These are phyloP conservation scores for Coboldia fuscipes DNA, from an alignment of 1,140 invertebrate species.

Conservation along the genomic window DNA sequence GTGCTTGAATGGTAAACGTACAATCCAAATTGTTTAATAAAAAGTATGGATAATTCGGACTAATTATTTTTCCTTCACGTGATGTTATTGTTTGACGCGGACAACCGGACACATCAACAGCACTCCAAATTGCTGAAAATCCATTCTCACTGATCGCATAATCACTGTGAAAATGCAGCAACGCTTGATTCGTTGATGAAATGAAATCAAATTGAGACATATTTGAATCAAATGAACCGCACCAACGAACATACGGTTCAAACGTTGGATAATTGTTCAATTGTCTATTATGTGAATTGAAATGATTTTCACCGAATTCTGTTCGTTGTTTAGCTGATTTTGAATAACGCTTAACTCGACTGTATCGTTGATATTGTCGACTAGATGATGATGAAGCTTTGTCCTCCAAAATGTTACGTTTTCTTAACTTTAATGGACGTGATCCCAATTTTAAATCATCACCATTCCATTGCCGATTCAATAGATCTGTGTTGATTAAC, in stretches of 20 bases:
- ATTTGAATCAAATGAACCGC: constrained; percentile 29
- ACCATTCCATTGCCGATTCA: too few relatives aligned
- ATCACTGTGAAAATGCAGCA: constrained; percentile 44
- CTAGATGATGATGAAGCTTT: too few relatives aligned
- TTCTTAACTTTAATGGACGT: too few relatives aligned
- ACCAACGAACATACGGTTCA: constrained; percentile 23
- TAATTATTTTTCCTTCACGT: constrained; percentile 29
- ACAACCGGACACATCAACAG: constrained; percentile 42
- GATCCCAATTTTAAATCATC: too few relatives aligned
- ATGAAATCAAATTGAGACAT: constrained; percentile 34
- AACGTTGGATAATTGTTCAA: constrained; percentile 9
- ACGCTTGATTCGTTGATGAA: constrained; percentile 30
- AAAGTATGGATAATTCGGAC: constrained; percentile 45
- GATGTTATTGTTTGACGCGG: constrained; percentile 36
- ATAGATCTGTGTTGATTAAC: too few relatives aligned
- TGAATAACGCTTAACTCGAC: too few relatives aligned
- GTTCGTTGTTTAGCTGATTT: too few relatives aligned
- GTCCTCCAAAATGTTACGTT: not conserved
- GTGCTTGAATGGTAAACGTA: constrained; percentile 36
- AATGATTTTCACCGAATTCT: too few relatives aligned
- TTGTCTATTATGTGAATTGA: too few relatives aligned
- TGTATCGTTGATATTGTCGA: too few relatives aligned
- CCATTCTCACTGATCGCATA: constrained; percentile 40
- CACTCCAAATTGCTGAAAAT: constrained; percentile 38
- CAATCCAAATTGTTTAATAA: constrained; percentile 42